Evolutionary conservation across 2,888 invertebrate genomes (phyloP).

Genomic region (Syrista parreyssii): DNA sequence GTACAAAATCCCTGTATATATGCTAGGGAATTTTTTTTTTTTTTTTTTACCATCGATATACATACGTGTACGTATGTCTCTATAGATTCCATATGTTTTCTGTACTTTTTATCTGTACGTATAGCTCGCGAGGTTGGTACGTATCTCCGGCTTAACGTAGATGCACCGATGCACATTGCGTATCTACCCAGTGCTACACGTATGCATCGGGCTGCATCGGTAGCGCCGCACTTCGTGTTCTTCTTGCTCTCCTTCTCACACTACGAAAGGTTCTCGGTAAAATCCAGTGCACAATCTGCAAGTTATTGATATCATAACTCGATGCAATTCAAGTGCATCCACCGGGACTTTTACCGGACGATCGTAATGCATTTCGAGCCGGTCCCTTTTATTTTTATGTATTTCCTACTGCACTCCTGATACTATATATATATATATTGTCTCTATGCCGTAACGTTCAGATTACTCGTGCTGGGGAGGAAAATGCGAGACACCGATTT

Average conservation of each 20-base stretch:
- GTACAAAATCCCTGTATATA: not conserved
- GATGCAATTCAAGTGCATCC: conserved; percentile 29
- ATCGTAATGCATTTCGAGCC: not conserved
- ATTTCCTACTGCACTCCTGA: not conserved
- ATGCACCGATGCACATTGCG: not conserved
- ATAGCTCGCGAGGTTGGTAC: not conserved
- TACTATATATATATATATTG: not conserved
- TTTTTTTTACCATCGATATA: not conserved
- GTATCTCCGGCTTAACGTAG: not conserved
- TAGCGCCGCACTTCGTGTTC: too few relatives aligned
- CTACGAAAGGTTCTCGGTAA: not conserved
- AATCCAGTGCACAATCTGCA: conserved; percentile 12
- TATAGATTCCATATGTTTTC: not conserved
- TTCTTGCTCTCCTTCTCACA: not conserved
- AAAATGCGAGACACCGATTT: not conserved
- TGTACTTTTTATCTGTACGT: not conserved
- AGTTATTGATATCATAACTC: conserved; percentile 56
- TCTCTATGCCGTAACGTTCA: not conserved
- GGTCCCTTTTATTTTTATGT: not conserved
- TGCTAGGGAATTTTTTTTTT: not conserved
- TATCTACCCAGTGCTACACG: too few relatives aligned
- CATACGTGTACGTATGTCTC: not conserved
- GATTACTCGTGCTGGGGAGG: not conserved
- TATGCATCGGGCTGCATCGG: too few relatives aligned
- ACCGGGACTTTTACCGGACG: not conserved